phyloP scores from a whole-genome alignment of 2,113 vertebrate genomes.

The Bungarus multicinctus region DNA sequence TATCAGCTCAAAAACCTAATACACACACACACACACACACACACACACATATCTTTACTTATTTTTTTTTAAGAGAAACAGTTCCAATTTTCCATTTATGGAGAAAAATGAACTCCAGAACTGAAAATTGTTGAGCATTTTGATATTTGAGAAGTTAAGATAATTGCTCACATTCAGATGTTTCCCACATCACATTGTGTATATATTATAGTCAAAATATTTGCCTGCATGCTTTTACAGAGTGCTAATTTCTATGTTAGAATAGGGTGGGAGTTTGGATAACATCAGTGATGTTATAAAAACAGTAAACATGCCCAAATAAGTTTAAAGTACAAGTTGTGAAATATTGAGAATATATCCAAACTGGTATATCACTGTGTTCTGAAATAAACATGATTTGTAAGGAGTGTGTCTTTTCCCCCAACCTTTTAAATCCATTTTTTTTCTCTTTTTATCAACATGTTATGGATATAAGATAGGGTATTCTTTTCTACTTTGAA shows the following conservation, averaged over 20 bases:
- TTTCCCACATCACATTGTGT: background rate
- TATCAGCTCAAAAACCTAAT: no score
- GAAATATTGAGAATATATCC: background rate
- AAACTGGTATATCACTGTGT: background rate
- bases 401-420: background rate
- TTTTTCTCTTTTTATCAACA: background rate
- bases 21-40: no score
- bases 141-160: slow-evolving; percentile 13
- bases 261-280: background rate
- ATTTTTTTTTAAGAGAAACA: background rate
- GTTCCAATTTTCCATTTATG: background rate
- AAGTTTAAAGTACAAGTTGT: background rate
- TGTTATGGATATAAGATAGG: background rate
- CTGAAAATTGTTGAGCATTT: background rate
- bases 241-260: background rate
- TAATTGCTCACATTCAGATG: background rate
- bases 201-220: slow-evolving; percentile 5
- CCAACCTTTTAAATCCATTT: background rate
- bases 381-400: background rate
- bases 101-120: background rate
- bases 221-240: slow-evolving; percentile 20
- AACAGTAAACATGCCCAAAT: background rate
- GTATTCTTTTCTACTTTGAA: background rate
- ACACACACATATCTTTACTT: background rate
- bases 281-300: background rate